Base-by-base conservation (phyloP, 1,140 invertebrate species). In the Tribolium madens region DNA sequence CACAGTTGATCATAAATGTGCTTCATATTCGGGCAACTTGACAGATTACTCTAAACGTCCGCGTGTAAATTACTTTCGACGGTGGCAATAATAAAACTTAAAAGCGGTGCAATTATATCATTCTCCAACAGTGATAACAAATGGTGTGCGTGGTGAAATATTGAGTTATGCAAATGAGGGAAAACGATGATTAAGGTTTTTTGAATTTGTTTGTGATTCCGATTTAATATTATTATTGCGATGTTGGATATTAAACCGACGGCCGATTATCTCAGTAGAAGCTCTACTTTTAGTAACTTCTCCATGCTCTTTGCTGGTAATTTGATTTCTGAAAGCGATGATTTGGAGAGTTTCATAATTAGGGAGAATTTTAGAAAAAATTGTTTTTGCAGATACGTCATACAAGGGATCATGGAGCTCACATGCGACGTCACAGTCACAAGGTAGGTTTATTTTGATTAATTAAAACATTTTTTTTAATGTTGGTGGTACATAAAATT, bases 221-320 rank as follows among this genome's bases (percentile, higher is more conserved):
- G 7, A 7, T 10, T 42, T 2, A 42, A n/a, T n/a, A 64, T 33
- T 10, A 60, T 60, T 36, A 73, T 76, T 76, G 72, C 26, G 15
- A 91, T 92, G 91, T 88, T 91, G 85, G 91, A 92, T 87, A 91
- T 92, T 84, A 91, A 92, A 85, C 90, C 90, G 81, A 91, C 91
- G 79, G 89, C 91, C 83, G 91, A 92, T 88, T 91, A 91, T 85
- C 88, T 92, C 82, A 91, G 89, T 87, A 89, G 91, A 85, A 91
- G 90, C 84, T 91, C 91, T 83, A 91, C 90, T 69, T 92, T 92
- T 86, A 91, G 91, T 86, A 91, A 92, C 85, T 92, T 92, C 88
- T 92, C 91, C 86, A 92, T 92, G 91, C 87, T 92, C 81, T 92
- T 92, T 87, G 90, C 90, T 85, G 91, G 91, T 92, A 89, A 81